A percentile compares a stretch with the other conserved stretches of the same genome.
phyloP scores from a whole-genome alignment of 2,888 invertebrate genomes.

The Drosophila mulleri region DNA sequence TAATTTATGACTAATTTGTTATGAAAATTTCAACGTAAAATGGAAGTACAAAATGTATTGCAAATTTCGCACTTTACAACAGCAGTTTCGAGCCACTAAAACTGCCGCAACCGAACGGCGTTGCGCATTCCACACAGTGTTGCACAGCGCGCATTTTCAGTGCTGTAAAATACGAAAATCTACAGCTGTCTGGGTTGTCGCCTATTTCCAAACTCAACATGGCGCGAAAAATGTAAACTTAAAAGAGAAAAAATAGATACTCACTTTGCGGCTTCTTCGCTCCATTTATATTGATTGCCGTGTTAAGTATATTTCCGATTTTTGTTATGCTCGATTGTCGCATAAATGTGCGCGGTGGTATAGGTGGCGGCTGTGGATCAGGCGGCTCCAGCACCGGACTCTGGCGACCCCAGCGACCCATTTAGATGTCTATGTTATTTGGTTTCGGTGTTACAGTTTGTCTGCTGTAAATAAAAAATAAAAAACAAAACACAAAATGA shows the following conservation, averaged over 20 bases:
- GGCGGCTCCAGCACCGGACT: constrained; percentile 84
- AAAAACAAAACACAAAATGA: constrained; percentile 45
- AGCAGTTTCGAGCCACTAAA: constrained; percentile 58
- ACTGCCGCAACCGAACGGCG: constrained; percentile 54
- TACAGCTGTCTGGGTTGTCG: constrained; percentile 49
- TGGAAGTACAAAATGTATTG: constrained; percentile 77
- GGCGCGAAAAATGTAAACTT: constrained; percentile 21
- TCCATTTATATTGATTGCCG: constrained; percentile 86
- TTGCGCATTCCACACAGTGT: constrained; percentile 37
- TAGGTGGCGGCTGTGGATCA: constrained; percentile 82
- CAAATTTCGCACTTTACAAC: constrained; percentile 77
- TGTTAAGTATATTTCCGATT: constrained; percentile 88
- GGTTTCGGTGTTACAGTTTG: constrained; percentile 40
- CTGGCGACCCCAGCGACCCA: constrained; percentile 85
- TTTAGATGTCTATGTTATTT: constrained; percentile 45
- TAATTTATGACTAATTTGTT: constrained; percentile 67
- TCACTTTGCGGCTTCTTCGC: constrained; percentile 81
- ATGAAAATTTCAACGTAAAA: constrained; percentile 70
- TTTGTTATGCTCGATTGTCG: constrained; percentile 88
- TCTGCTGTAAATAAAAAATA: constrained; percentile 60
- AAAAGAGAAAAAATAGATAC: constrained; percentile 35
- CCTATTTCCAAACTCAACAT: neutral
- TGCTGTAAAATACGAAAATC: constrained; percentile 27
- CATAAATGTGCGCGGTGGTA: constrained; percentile 85
- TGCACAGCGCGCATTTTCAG: constrained; percentile 29